These are phyloP conservation scores for Melanitta fusca DNA, from an alignment of 2,797 vertebrate species.

Conservation along the genomic window DNA sequence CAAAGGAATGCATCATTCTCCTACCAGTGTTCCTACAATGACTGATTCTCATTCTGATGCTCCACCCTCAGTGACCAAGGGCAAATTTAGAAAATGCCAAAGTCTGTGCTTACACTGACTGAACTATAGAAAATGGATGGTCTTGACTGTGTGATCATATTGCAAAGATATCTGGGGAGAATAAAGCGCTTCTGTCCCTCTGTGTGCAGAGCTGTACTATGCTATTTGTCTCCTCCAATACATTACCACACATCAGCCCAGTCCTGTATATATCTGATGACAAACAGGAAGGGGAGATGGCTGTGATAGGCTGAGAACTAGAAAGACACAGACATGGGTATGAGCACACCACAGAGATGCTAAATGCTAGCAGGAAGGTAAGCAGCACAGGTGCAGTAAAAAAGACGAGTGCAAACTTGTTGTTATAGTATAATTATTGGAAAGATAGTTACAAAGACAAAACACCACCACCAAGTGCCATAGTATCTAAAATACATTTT, in stretches of 20 bases:
- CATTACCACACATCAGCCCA: not conserved
- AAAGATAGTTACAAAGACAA: not conserved
- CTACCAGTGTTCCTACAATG: slow-evolving; percentile 84
- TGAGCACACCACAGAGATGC: not conserved
- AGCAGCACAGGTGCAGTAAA: not conserved
- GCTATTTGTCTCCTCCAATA: not conserved
- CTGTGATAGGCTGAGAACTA: not conserved
- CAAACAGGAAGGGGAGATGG: not conserved
- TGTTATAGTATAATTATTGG: not conserved
- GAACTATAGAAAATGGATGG: not conserved
- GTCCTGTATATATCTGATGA: not conserved
- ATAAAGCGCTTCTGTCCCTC: not conserved
- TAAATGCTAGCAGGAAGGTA: not conserved
- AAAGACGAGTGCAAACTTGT: not conserved
- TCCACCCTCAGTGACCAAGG: not conserved
- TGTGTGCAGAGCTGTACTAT: not conserved
- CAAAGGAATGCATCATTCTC: slow-evolving; percentile 82
- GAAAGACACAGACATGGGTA: not conserved
- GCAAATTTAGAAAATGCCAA: not conserved
- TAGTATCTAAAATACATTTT: not conserved
- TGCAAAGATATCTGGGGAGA: not conserved
- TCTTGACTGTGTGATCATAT: not conserved
- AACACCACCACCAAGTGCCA: not conserved
- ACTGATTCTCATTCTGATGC: slow-evolving; percentile 76
- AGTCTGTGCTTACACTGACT: not conserved